Evolutionary conservation across 2,888 invertebrate genomes (phyloP), one percentile per base, ranked within the genome.

Genomic region (Eristalinus sepulchralis): DNA sequence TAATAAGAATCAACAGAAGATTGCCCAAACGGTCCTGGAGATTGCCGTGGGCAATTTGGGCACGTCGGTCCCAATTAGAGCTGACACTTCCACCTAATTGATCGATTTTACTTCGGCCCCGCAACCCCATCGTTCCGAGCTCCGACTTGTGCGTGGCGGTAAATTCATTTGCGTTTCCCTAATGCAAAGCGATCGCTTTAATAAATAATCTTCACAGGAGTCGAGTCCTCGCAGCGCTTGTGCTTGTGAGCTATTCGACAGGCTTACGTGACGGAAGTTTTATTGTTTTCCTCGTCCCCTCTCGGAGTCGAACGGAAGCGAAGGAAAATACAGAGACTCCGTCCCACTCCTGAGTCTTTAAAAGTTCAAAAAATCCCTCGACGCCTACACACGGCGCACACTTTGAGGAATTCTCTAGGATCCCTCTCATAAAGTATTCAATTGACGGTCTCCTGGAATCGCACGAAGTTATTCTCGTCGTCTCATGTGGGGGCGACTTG

Each of bases 391-490:
- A 13, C 22, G 24, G 24, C 22, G 60, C 57, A 57, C 57, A 47
- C n/a, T n/a, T 62, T 55, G 53, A 34, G 55, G 77, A 34, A 53
- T 77, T 27, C 72, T 53, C 27, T 67, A 55, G 66, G 75, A 70
- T 62, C 36, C 59, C 53, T 39, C 36, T 55, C 68, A 75, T 84
- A 75, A 80, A 71, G 71, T 84, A 84, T 84, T 76, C 81, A 81
- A 84, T 84, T 57, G 71, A 84, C 75, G 47, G 57, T 11, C 57
- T 59, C 72, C 63, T 78, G 77, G 73, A 60, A 20, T 22, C 47
- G 24, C 36, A 73, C 79, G 60, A 68, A 57, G 39, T 67, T 67
- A 53, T 36, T 34, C 64, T 53, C 55, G 24, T 63, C 47, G 22
- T n/a, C 57, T n/a, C 24, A 13, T 22, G 36, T 8, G 27, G 66